phyloP scores from a whole-genome alignment of 2,888 invertebrate genomes.

The Sinodicranocentrus sp. region DNA sequence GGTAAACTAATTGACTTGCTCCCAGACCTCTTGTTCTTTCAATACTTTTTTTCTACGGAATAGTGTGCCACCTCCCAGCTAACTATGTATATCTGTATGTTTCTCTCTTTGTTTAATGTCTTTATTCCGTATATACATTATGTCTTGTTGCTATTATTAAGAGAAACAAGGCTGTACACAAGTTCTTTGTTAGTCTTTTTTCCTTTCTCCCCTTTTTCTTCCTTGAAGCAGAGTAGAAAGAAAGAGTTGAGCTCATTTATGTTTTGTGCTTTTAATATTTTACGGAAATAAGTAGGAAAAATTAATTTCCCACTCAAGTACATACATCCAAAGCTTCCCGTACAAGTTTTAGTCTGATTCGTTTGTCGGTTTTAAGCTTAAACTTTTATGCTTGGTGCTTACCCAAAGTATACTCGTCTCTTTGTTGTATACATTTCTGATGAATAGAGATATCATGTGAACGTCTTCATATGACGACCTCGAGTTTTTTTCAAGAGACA shows the following conservation, averaged over 20 bases:
- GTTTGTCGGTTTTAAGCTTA: not conserved
- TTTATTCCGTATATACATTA: not conserved
- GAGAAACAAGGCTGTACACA: conserved; percentile 32
- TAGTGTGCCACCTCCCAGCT: not conserved
- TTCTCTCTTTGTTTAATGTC: not conserved
- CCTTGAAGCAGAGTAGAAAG: not conserved
- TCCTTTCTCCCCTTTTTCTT: conserved; percentile 34
- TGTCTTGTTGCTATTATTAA: conserved; percentile 46
- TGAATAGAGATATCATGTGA: not conserved
- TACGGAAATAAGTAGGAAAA: conserved; percentile 67
- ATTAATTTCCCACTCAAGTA: conserved; percentile 56
- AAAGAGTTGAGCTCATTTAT: conserved; percentile 4
- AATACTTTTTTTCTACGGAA: conserved; percentile 26
- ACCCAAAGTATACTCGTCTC: not conserved
- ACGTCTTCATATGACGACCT: not conserved
- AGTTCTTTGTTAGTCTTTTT: conserved; percentile 30
- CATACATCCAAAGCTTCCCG: not conserved
- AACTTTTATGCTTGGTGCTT: not conserved
- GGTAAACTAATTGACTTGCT: conserved; percentile 65
- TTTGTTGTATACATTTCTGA: not conserved
- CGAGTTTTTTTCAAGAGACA: not conserved
- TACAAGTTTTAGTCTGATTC: not conserved
- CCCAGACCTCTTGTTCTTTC: conserved; percentile 54
- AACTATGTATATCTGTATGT: not conserved
- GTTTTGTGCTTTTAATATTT: conserved; percentile 53